A percentile compares a stretch with the other conserved stretches of the same genome.
Evolutionary conservation across 2,113 vertebrate genomes (phyloP).

Genomic region (Callipepla squamata): DNA sequence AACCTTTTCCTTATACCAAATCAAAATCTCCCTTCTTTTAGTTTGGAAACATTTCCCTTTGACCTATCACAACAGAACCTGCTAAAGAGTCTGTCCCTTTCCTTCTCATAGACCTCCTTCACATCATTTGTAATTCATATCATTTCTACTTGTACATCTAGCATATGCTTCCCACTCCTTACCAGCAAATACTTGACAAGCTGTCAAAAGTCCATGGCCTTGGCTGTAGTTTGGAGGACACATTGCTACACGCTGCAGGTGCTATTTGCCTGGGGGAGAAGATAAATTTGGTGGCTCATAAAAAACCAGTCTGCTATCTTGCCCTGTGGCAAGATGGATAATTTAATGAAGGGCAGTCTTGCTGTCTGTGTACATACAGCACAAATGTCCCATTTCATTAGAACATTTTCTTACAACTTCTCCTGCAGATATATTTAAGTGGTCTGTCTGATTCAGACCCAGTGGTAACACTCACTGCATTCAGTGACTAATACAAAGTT

Average conservation of each 20-base stretch:
- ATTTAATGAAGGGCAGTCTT: slow-evolving; percentile 7
- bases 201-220: neutral
- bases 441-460: slow-evolving; percentile 15
- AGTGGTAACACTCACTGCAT: slow-evolving; percentile 43
- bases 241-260: neutral
- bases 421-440: slow-evolving; percentile 43
- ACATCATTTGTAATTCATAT: neutral
- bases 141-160: neutral
- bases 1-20: no score
- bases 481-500: slow-evolving; percentile 43
- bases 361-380: neutral
- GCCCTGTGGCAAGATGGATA: neutral
- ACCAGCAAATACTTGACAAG: neutral
- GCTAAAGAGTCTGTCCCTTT: no score
- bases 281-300: neutral
- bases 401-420: slow-evolving; percentile 15
- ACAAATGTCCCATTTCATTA: slow-evolving; percentile 4
- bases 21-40: no score
- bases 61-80: no score
- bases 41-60: no score
- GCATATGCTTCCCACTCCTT: neutral
- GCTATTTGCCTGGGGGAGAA: neutral
- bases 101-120: no score
- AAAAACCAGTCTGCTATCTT: neutral
- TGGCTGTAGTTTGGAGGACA: neutral